phyloP scores from a whole-genome alignment of 2,797 vertebrate genomes.

The Lacerta viridis region DNA sequence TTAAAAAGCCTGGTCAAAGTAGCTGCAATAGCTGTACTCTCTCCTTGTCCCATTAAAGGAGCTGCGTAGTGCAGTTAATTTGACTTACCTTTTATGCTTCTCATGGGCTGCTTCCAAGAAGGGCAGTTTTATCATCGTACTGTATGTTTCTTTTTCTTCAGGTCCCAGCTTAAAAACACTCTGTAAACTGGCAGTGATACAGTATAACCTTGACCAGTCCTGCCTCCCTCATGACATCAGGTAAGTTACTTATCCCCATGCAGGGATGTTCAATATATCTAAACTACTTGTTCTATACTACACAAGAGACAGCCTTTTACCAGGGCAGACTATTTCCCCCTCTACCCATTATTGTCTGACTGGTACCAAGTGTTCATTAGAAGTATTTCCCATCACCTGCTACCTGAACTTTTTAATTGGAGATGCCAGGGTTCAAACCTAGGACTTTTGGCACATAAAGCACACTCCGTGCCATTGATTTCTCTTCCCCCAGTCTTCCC shows the following conservation, averaged over 20 bases:
- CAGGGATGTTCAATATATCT: background rate
- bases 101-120: background rate
- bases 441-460: background rate
- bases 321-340: background rate
- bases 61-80: background rate
- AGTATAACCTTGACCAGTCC: conserved; percentile 97
- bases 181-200: conserved; percentile 98
- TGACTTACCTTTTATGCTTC: background rate
- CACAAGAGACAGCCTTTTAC: background rate
- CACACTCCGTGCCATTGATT: background rate
- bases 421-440: background rate
- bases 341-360: background rate
- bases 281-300: background rate
- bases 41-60: too few relatives aligned
- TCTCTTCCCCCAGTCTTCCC: background rate
- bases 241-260: conserved; percentile 73
- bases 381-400: background rate
- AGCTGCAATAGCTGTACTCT: background rate
- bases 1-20: background rate
- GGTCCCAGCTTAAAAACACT: conserved; percentile 98
- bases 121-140: background rate
- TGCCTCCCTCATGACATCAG: conserved; percentile 98
- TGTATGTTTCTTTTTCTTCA: conserved; percentile 41
- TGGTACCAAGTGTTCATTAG: background rate
- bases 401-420: background rate